Evolutionary conservation across 2,888 invertebrate species (phyloP), one percentile per base, ranked within the genome.

Genomic region (Pristionchus exspectatus): DNA sequence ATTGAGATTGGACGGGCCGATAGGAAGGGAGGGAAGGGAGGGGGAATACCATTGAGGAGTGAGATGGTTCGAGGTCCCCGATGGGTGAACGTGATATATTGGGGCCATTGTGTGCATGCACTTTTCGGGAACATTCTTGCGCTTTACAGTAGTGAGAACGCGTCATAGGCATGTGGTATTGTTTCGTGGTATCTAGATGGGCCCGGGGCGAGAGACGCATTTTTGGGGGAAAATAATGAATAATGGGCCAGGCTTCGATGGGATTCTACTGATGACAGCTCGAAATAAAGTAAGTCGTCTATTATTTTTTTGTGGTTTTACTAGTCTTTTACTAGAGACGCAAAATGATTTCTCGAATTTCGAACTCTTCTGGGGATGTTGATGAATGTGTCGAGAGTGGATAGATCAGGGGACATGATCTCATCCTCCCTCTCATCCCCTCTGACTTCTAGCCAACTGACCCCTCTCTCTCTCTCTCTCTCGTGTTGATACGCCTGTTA

Each of bases 81-180:
- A 63, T 63, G 44, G 44, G 44, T 9, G 24, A 59, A 24, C 59
- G 59, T 59, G 69, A 69, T 69, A 5, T 38, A 38, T 74, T 16
- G 2, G 14, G 30, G 33, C 33, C 74, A 74, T 74, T 74, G 74
- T 74, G 74, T 74, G 74, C 74, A 24, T 74, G 74, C 74, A 33
- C 74, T 74, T 74, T 74, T 9, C 74, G 21, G 24, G 30, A 14
- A 27, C 74, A 74, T 74, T 74, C 74, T 21, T 30, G 14, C 74
- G 21, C 74, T 74, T 74, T 74, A 74, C 74, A 74, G 74, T 74
- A 74, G 38, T 7, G 21, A 21, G 21, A 50, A 21, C 38, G 38
- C 74, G 74, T 74, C 74, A 74, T 74, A 24, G 38, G 74, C 2
- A 74, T 24, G 38, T 16, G 30, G 30, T 69, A 33, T 69, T 69